These are phyloP conservation scores for Hucho hucho DNA, from an alignment of 2,113 vertebrate species.

Conservation along the genomic window DNA sequence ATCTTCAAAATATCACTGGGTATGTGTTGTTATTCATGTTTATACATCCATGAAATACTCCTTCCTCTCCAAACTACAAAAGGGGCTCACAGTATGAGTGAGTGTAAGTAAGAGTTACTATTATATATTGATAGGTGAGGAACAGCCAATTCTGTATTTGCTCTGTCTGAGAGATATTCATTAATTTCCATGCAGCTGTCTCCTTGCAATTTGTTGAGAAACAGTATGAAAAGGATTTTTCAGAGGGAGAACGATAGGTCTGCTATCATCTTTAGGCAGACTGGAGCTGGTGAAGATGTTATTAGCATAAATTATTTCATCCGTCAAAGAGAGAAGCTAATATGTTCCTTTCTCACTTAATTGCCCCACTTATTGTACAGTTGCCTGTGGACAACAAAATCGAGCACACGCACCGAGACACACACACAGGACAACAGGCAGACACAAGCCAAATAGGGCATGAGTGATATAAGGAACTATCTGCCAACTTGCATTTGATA, in stretches of 20 bases:
- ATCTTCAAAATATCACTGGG: too few relatives aligned
- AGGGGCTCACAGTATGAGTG: too few relatives aligned
- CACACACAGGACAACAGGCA: slow-evolving; percentile 69
- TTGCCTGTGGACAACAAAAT: slow-evolving; percentile 80
- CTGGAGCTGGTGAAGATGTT: slow-evolving; percentile 82
- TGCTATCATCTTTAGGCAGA: slow-evolving; percentile 80
- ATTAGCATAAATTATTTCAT: slow-evolving; percentile 98
- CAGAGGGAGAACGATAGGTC: slow-evolving; percentile 70
- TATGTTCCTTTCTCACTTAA: slow-evolving; percentile 95
- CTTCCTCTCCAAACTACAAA: too few relatives aligned
- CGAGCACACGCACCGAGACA: too few relatives aligned
- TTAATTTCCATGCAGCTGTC: slow-evolving; percentile 93
- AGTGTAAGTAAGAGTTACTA: too few relatives aligned
- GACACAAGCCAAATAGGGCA: slow-evolving; percentile 77
- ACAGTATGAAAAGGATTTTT: slow-evolving; percentile 79
- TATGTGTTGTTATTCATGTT: too few relatives aligned
- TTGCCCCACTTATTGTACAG: slow-evolving; percentile 92
- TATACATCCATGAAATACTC: too few relatives aligned
- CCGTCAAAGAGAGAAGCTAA: slow-evolving; percentile 85
- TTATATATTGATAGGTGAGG: too few relatives aligned
- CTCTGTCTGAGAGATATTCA: slow-evolving; percentile 40
- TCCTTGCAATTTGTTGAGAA: slow-evolving; percentile 76
- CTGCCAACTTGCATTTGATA: slow-evolving; percentile 67
- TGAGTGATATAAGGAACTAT: slow-evolving; percentile 65
- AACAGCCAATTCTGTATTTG: too few relatives aligned